These are phyloP conservation scores for Phyllostomus hastatus DNA, from an alignment of 2,113 vertebrate genomes.

Conservation along the genomic window DNA sequence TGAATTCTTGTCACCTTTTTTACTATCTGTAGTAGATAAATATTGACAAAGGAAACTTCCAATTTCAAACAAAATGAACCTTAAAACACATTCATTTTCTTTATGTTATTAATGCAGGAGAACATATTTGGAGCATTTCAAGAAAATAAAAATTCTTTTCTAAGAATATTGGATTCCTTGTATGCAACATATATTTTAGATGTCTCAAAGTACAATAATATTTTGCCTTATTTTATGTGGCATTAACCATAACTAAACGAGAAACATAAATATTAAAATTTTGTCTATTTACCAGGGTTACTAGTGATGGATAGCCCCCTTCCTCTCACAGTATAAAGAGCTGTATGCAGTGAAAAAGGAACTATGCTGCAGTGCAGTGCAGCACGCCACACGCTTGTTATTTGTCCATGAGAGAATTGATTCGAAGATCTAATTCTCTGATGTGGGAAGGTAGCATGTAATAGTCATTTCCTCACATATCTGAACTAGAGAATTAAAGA, in stretches of 20 bases:
- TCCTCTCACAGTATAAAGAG: neutral
- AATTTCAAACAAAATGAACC: neutral
- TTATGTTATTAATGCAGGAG: neutral
- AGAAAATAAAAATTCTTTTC: neutral
- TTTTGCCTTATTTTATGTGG: neutral
- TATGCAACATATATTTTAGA: neutral
- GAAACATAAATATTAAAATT: neutral
- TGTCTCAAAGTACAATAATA: neutral
- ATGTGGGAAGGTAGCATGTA: neutral
- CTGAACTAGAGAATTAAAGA: slow-evolving; percentile 30
- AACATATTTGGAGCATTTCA: neutral
- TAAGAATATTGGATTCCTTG: neutral
- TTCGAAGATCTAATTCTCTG: neutral
- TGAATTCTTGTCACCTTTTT: neutral
- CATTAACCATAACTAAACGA: neutral
- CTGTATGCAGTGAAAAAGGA: neutral
- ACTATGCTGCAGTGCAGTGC: neutral
- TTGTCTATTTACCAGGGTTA: neutral
- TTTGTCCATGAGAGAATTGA: neutral
- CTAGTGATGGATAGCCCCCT: neutral
- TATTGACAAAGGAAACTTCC: neutral
- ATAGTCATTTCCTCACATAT: neutral
- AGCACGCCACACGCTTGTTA: neutral
- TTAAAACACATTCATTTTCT: neutral
- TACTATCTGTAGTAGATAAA: neutral